Base-by-base conservation (phyloP, 2,797 vertebrate species). In the Muraenolepis orangiensis region DNA sequence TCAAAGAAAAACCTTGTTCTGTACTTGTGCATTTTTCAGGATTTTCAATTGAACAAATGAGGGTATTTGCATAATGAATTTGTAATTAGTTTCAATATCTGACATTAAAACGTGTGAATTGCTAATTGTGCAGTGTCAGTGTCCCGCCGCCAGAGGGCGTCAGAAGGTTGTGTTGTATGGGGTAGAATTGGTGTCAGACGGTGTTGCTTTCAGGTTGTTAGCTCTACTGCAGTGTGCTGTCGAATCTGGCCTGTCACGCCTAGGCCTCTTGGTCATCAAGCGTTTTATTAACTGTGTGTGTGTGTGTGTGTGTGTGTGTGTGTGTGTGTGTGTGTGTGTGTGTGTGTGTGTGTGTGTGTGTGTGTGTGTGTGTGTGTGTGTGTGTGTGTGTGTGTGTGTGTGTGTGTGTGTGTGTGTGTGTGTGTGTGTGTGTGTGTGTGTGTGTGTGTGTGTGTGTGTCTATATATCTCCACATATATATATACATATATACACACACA, bases 61-160 rank as follows among this genome's bases (percentile, higher is more conserved):
- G 79, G 80, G 75, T 87, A 84, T 92, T 92, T 90, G 76, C 84
- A 86, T 81, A 87, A 78, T 83, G 85, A 89, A 85, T 92, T 91
- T 92, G 88, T 91, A 90, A 87, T 81, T 86, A 90, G 88, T 91
- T 90, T 91, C 86, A 89, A 86, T 88, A 91, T 75, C 31, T 87
- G 72, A 38, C 72, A 91, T 87, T 85, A 87, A 89, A 88, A 69
- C 0, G 66, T 73, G 6, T 6, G 32, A 71, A 31, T 73, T 78
- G 36, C 23, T 26, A 28, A 72, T 31, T 61, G 57, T 67, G 76
- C 71, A 57, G 73, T 76, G 64, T 80, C 0, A 0, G n/a, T 73
- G 71, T 84, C 79, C 79, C 1, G 0, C 83, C 91, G 85, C 78
- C 77, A 87, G 88, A 81, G 85, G 0, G 86, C 23, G 77, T 75